Evolutionary conservation across 2,113 vertebrate genomes (phyloP).

Genomic region (Macaca nemestrina): DNA sequence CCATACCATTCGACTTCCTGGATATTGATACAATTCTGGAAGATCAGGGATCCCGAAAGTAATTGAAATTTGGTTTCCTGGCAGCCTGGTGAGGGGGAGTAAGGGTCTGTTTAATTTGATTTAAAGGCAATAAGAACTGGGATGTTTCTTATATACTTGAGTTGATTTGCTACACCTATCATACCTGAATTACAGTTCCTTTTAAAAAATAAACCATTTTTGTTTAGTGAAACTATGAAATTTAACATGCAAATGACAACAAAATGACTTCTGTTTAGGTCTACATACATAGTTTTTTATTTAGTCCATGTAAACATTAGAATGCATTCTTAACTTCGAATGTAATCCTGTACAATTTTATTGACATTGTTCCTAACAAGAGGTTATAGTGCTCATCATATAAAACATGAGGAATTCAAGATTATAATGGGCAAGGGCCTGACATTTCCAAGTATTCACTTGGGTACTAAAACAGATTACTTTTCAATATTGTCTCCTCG

Average conservation of each 20-base stretch:
- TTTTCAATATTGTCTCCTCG: slow-evolving; percentile 6
- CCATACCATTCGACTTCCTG: background rate
- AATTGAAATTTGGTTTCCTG: background rate
- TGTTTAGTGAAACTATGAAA: slow-evolving; percentile 39
- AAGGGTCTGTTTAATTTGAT: background rate
- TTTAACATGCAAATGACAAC: slow-evolving; percentile 20
- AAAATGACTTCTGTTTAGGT: background rate
- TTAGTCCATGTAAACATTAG: background rate
- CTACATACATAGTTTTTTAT: background rate
- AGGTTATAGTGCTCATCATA: background rate
- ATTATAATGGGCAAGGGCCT: background rate
- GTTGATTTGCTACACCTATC: background rate
- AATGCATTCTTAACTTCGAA: slow-evolving; percentile 13
- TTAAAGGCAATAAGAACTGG: background rate
- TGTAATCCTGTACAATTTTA: slow-evolving; percentile 13
- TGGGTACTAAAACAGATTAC: background rate
- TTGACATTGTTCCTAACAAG: background rate
- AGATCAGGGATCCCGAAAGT: background rate
- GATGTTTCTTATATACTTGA: background rate
- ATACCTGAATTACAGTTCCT: background rate
- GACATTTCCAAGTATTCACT: background rate
- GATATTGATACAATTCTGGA: background rate
- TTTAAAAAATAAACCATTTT: slow-evolving; percentile 43
- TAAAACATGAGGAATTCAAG: background rate
- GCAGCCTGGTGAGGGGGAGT: background rate